Evolutionary conservation across 2,113 vertebrate genomes (phyloP), one percentile per base, ranked within the genome.

Genomic region (Solenodon paradoxus): DNA sequence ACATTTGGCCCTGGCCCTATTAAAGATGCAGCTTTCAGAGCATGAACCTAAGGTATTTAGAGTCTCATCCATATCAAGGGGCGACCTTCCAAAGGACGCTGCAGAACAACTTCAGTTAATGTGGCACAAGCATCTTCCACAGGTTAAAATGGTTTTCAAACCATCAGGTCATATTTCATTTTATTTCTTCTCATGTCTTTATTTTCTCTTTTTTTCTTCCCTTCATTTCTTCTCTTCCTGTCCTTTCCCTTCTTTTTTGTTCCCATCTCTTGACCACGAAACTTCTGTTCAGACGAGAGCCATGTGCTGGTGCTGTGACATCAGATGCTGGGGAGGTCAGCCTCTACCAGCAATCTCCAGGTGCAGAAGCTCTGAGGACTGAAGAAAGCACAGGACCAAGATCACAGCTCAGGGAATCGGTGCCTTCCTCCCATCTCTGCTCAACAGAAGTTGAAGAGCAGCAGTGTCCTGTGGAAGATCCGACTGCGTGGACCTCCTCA

Each of bases 401-500:
- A 40, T 49, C 30, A 24, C 5, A 42, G 45, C 35, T 9, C 9
- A 10, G 61, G 0, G 49, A 30, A 9, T 7, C 4, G 5, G 1
- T 5, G 13, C 15, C 35, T 26, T 85, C 40, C 20, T 32, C 35
- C 22, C 5, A 0, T 5, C 5, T 2, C 20, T 19, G 28, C 24
- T 35, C 30, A 40, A 9, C 7, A 68, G 20, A n/a, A n/a, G n/a
- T n/a, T n/a, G 77, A 38, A 15, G 16, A 19, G 22, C 19, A 11
- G 2, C 0, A 38, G 12, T 28, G 17, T 24, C 35, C n/a, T 57
- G 3, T 0, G 15, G 59, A 53, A 17, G 32, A 5, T 0, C 12
- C 20, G 3, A 0, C 10, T 20, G 2, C 9, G 20, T 38, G 13
- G 3, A 2, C 42, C 53, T 1, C n/a, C n/a, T n/a, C n/a, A n/a